Evolutionary conservation across 2,113 vertebrate genomes (phyloP).

Genomic region (Hippolais icterina): DNA sequence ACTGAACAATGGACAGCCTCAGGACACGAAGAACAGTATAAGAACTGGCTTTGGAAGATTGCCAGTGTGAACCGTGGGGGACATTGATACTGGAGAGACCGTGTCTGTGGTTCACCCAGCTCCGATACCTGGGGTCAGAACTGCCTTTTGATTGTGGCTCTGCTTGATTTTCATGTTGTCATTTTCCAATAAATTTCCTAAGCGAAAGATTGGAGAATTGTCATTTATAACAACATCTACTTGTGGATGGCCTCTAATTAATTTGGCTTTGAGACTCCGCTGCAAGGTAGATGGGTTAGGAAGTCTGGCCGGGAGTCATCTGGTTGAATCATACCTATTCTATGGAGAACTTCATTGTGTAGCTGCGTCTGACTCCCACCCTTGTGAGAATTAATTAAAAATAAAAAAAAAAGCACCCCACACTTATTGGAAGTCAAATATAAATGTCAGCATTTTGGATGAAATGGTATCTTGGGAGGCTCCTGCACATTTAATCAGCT

Average conservation of each 20-base stretch:
- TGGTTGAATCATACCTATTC: background rate
- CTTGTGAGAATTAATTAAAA: conserved; percentile 33
- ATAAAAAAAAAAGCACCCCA: background rate
- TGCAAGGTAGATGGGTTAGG: conserved; percentile 13
- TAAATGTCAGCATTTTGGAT: conserved; percentile 22
- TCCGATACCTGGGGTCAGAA: too few relatives aligned
- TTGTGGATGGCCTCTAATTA: conserved; percentile 58
- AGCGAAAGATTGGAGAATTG: too few relatives aligned
- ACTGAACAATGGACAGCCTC: too few relatives aligned
- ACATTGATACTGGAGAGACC: too few relatives aligned
- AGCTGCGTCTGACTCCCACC: background rate
- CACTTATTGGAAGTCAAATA: conserved; percentile 39
- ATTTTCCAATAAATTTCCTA: too few relatives aligned
- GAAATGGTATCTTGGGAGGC: conserved; percentile 37
- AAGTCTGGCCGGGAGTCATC: conserved; percentile 11
- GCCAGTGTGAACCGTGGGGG: too few relatives aligned
- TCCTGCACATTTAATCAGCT: conserved; percentile 27
- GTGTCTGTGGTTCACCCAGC: too few relatives aligned
- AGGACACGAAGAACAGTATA: too few relatives aligned
- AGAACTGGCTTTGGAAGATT: too few relatives aligned
- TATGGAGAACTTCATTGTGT: background rate
- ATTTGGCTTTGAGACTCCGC: background rate
- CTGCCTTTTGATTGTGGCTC: too few relatives aligned
- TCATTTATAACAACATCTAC: background rate
- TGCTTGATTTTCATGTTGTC: too few relatives aligned